Base-by-base conservation (phyloP, 2,888 invertebrate species). In the Pachymerium ferrugineum region DNA sequence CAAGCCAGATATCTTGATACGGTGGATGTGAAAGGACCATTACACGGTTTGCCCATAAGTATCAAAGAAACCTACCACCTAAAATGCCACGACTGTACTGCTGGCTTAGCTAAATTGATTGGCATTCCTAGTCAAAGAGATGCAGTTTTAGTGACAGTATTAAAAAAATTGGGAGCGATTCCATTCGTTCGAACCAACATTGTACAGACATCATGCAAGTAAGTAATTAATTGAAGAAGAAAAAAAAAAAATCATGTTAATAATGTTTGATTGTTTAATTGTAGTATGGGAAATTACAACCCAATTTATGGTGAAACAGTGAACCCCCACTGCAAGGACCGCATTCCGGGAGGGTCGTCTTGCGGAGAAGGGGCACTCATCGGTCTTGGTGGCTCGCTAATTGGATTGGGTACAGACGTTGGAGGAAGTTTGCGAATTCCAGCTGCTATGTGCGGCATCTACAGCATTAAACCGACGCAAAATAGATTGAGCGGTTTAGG, bases 341-440 rank as follows among this genome's bases (percentile, higher is more conserved):
- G 83, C 8, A 78, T 79, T 1, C 81, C 83, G 4, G 85, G 85
- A 1, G 85, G 85, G 0, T 84, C 84, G 0, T 82, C 83, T 0
- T 83, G 85, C 1, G 85, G 84, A 5, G 83, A 83, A 76, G 84
- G 80, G 1, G 83, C 84, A 3, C 79, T 86, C 1, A 79, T 85
- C 35, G 83, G 81, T 0, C 79, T 79, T 3, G 82, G 82, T 10
- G 85, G 83, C 0, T 83, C 83, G 2, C 76, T 83, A 0, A 76
- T 85, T n/a, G 85, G 85, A 3, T 80, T 84, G n/a, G 84, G 84
- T 2, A 80, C 81, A 16, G 85, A 85, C 75, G 80, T 84, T 25
- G 85, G 83, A 2, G 85, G 85, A 35, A 84, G 84, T 73, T 80
- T 85, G 28, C 79, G 85, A 14, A 81, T 84, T 35, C 85, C 85